phyloP scores from a whole-genome alignment of 2,797 vertebrate species.

The Myiotriccus ornatus region DNA sequence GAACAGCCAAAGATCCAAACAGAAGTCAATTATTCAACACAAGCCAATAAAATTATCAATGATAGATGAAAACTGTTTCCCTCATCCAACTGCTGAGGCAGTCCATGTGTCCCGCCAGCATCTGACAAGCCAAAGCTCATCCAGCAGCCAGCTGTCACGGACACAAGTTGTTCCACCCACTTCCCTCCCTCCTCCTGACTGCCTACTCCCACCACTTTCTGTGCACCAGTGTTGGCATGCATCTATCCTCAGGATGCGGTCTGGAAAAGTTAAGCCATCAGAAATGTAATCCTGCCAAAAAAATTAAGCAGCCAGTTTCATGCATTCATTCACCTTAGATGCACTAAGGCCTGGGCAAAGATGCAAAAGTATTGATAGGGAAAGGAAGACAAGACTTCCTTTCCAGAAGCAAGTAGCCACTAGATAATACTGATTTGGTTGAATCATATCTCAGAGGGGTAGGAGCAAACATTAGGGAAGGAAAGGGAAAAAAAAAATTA shows the following conservation, averaged over 20 bases:
- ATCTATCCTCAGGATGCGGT: neutral
- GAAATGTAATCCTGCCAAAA: neutral
- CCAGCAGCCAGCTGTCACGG: neutral
- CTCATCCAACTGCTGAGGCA: neutral
- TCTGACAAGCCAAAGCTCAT: neutral
- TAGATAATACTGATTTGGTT: neutral
- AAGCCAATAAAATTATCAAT: neutral
- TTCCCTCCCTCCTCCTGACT: neutral
- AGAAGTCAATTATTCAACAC: neutral
- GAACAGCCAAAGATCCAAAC: neutral
- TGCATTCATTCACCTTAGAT: neutral
- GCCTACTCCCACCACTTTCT: neutral
- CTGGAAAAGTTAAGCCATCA: neutral
- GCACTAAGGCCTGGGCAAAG: neutral
- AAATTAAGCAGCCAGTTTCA: neutral
- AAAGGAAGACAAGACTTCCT: neutral
- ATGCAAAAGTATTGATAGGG: neutral
- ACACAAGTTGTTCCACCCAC: neutral
- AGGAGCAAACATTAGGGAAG: neutral
- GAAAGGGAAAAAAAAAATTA: neutral
- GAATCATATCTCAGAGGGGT: neutral
- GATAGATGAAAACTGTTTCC: neutral
- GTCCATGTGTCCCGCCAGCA: neutral
- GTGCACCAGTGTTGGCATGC: neutral
- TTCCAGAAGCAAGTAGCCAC: neutral